Conservation (phyloP, 2,113 vertebrate genomes). For the Ictalurus furcatus region DNA sequence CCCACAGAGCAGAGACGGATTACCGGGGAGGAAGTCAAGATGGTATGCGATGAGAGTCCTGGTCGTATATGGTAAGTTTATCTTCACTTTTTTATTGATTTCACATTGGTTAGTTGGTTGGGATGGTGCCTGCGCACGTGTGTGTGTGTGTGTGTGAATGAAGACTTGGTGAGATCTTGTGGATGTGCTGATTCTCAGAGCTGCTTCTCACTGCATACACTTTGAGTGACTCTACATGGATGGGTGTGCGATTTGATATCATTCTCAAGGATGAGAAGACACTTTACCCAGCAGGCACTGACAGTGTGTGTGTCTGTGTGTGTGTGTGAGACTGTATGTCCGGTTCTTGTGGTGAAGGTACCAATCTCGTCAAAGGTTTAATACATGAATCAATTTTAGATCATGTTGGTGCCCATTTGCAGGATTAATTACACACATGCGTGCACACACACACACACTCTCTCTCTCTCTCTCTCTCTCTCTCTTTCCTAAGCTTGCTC, state of each 20-base stretch:
- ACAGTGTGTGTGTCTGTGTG: constrained; percentile 2
- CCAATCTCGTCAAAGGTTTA: constrained; percentile 31
- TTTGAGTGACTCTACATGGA: neutral
- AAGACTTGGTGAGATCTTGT: constrained; percentile 26
- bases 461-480: neutral
- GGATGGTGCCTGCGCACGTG: constrained; percentile 28
- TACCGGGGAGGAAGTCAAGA: constrained; percentile 50
- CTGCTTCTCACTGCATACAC: constrained; percentile 10
- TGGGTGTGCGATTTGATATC: neutral
- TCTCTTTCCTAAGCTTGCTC: neutral
- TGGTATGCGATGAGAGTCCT: constrained; percentile 48
- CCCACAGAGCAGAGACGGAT: constrained; percentile 45
- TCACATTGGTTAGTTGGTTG: neutral
- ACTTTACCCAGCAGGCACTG: constrained; percentile 33
- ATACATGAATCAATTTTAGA: constrained; percentile 8
- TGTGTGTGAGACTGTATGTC: neutral
- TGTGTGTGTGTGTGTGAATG: constrained; percentile 11
- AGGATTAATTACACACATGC: neutral
- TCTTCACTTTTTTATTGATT: constrained; percentile 26
- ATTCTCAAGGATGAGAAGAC: constrained; percentile 27
- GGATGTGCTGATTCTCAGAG: constrained; percentile 15
- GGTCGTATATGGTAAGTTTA: constrained; percentile 49
- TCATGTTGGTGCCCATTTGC: neutral
- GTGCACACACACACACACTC: neutral
- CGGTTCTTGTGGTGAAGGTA: constrained; percentile 11